These are phyloP conservation scores for Ophion obscuratus DNA, from an alignment of 2,888 invertebrate species.

Conservation along the genomic window DNA sequence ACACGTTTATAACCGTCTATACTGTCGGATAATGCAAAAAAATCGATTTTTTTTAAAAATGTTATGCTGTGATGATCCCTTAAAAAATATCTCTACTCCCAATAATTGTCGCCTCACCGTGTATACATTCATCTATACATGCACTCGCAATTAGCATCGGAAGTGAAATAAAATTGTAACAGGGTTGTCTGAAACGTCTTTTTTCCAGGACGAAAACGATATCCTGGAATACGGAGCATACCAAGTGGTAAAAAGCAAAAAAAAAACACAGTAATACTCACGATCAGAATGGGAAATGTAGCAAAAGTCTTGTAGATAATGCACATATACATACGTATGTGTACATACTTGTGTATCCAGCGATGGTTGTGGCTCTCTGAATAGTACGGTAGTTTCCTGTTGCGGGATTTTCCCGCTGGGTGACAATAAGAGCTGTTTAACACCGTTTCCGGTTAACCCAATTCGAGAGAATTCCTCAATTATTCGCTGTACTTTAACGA, in stretches of 20 bases:
- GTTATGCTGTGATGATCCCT: too few species aligned
- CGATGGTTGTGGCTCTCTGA: neutral
- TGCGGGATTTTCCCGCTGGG: neutral
- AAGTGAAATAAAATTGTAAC: conserved; percentile 67
- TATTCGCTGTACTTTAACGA: neutral
- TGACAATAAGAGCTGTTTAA: neutral
- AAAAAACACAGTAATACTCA: conserved; percentile 63
- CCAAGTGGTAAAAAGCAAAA: conserved; percentile 89
- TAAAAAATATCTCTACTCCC: too few species aligned
- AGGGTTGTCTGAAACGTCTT: conserved; percentile 83
- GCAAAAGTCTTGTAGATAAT: conserved; percentile 58
- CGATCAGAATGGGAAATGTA: conserved; percentile 58
- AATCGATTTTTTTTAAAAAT: too few species aligned
- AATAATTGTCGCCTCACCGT: too few species aligned
- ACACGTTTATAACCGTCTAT: too few species aligned
- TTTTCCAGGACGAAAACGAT: conserved; percentile 94
- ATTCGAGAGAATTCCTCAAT: neutral
- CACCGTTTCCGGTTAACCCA: neutral
- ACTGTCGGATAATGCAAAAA: too few species aligned
- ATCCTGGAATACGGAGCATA: conserved; percentile 92
- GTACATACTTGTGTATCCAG: neutral
- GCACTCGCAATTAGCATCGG: neutral
- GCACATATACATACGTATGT: conserved; percentile 3
- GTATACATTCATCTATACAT: neutral
- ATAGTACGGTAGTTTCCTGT: neutral